phyloP scores from a whole-genome alignment of 2,888 invertebrate genomes.

The Polydrusus pterygomalis region DNA sequence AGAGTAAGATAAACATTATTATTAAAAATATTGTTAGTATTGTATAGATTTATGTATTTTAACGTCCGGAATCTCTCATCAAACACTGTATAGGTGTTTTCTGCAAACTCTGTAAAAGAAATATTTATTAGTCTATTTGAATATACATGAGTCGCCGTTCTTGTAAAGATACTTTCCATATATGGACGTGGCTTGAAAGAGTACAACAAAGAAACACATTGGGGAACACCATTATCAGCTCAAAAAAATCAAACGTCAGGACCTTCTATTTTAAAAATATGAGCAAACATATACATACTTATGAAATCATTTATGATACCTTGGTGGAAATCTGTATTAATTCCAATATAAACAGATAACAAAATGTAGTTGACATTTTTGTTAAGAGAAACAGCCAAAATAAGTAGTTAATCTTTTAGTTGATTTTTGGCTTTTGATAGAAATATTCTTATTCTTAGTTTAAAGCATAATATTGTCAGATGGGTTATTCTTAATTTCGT shows the following conservation, averaged over 20 bases:
- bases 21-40: no score
- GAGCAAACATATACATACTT: not conserved
- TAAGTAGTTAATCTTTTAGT: not conserved
- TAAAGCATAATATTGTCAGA: not conserved
- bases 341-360: constrained; percentile 8
- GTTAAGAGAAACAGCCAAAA: not conserved
- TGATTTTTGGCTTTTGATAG: not conserved
- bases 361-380: not conserved
- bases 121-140: no score
- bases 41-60: no score
- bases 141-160: no score
- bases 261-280: not conserved
- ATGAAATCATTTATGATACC: not conserved
- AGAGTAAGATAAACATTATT: no score
- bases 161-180: no score
- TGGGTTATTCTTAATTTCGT: not conserved
- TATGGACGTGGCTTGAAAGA: no score
- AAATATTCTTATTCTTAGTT: not conserved
- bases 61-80: no score
- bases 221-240: not conserved
- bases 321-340: not conserved
- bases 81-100: no score
- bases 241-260: not conserved
- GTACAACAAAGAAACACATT: no score
- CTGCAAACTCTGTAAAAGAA: no score